Conservation (phyloP, 2,888 invertebrate species). For the Drosophila borealis region DNA sequence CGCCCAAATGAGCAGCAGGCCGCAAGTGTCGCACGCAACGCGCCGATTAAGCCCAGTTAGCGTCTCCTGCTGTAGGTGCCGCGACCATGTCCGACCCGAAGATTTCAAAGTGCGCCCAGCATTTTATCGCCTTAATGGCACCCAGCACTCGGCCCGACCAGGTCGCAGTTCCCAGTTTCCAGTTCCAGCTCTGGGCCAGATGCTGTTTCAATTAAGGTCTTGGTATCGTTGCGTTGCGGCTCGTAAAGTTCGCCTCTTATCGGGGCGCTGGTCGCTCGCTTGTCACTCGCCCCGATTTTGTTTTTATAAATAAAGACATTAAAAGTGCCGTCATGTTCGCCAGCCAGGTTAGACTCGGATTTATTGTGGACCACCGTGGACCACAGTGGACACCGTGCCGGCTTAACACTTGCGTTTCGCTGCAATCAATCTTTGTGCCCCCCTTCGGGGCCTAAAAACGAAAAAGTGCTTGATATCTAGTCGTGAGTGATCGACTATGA, state of each 20-base stretch:
- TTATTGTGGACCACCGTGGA: conserved; percentile 74
- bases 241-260: conserved; percentile 60
- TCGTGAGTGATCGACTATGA: too few relatives aligned
- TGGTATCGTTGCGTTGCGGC: conserved; percentile 18
- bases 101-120: conserved; percentile 67
- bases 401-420: conserved; percentile 65
- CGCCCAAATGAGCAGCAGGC: conserved; percentile 35
- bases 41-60: conserved; percentile 79
- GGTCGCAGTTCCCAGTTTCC: too few relatives aligned
- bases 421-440: conserved; percentile 70
- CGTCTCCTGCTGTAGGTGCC: conserved; percentile 61
- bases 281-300: conserved; percentile 75
- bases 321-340: conserved; percentile 74
- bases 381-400: conserved; percentile 43
- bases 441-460: too few relatives aligned
- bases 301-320: conserved; percentile 80
- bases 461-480: too few relatives aligned
- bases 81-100: conserved; percentile 43
- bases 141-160: conserved; percentile 5
- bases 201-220: conserved; percentile 67
- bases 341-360: conserved; percentile 62
- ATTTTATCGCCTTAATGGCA: conserved; percentile 81
- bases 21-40: conserved; percentile 77
- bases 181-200: conserved; percentile 12
- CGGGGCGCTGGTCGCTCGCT: conserved; percentile 52